phyloP scores from a whole-genome alignment of 2,797 vertebrate genomes.

The Cyclopterus lumpus region DNA sequence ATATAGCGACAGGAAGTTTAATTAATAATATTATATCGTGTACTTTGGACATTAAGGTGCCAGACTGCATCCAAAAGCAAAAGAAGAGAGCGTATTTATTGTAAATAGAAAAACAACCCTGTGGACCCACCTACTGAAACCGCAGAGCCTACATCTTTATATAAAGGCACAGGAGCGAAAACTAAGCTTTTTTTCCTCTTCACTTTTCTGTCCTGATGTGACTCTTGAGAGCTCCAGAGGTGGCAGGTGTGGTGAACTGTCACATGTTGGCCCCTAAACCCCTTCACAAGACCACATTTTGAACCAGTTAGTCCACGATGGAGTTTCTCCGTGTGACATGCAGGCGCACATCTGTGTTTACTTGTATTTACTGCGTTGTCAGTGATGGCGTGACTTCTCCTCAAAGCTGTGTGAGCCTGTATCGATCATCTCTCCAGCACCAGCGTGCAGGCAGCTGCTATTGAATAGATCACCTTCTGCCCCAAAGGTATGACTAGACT shows the following conservation, averaged over 20 bases:
- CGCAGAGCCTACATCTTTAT: too few relatives aligned
- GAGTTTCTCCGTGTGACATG: constrained; percentile 9
- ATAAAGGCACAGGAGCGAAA: too few relatives aligned
- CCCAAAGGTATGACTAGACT: not conserved
- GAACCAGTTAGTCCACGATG: constrained; percentile 20
- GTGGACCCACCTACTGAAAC: too few relatives aligned
- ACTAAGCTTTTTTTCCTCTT: too few relatives aligned
- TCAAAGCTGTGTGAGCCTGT: constrained; percentile 30
- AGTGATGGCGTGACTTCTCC: constrained; percentile 37
- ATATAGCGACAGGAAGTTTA: too few relatives aligned
- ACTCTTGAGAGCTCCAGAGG: not conserved
- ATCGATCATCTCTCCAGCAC: constrained; percentile 32
- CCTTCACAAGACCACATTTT: constrained; percentile 26
- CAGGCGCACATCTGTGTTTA: constrained; percentile 25
- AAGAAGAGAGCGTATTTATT: too few relatives aligned
- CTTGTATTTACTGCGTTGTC: constrained; percentile 18
- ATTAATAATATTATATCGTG: too few relatives aligned
- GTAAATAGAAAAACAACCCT: too few relatives aligned
- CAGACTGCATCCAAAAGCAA: too few relatives aligned
- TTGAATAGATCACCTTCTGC: constrained; percentile 1
- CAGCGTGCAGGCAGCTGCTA: constrained; percentile 24
- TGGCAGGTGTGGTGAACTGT: not conserved
- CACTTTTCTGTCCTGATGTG: not conserved
- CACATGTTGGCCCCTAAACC: not conserved
- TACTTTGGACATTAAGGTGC: too few relatives aligned